phyloP scores from a whole-genome alignment of 2,113 vertebrate genomes.

The Acrocephalus kingi region DNA sequence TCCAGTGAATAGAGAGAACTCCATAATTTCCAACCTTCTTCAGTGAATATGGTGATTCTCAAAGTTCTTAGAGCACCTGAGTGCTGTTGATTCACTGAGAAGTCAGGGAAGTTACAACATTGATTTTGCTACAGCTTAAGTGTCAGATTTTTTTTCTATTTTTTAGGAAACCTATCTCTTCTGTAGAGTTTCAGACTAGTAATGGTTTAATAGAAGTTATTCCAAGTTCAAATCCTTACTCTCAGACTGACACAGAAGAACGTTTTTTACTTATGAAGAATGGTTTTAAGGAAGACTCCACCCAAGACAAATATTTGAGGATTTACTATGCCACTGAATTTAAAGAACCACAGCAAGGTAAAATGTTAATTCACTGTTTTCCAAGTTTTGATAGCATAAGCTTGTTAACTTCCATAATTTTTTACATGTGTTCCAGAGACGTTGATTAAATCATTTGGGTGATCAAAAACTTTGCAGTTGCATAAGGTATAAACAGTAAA shows the following conservation, averaged over 20 bases:
- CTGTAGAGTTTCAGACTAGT: not conserved
- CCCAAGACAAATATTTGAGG: not conserved
- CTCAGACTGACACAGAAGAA: slow-evolving; percentile 55
- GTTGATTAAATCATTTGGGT: not conserved
- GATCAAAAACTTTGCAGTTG: not conserved
- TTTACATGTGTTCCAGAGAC: rapidly evolving
- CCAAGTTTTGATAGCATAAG: not conserved
- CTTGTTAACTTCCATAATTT: not conserved
- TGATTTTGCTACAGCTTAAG: not conserved
- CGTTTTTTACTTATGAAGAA: not conserved
- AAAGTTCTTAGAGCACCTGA: not conserved
- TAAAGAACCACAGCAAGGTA: slow-evolving; percentile 62
- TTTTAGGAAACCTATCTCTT: slow-evolving; percentile 55
- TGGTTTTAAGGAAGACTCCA: not conserved
- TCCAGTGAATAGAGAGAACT: not conserved
- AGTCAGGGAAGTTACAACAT: not conserved
- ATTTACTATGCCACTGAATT: not conserved
- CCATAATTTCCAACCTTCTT: not conserved
- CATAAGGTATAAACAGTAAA: not conserved
- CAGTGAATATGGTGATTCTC: not conserved
- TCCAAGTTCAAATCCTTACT: slow-evolving; percentile 79
- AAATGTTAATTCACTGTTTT: not conserved
- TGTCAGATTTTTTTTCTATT: not conserved
- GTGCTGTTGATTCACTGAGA: not conserved
- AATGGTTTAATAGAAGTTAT: slow-evolving; percentile 64